Percentiles rank a stretch among this genome's conserved stretches.
These are phyloP conservation scores for Recurvirostra avosetta DNA, from an alignment of 2,113 vertebrate genomes.

Conservation along the genomic window DNA sequence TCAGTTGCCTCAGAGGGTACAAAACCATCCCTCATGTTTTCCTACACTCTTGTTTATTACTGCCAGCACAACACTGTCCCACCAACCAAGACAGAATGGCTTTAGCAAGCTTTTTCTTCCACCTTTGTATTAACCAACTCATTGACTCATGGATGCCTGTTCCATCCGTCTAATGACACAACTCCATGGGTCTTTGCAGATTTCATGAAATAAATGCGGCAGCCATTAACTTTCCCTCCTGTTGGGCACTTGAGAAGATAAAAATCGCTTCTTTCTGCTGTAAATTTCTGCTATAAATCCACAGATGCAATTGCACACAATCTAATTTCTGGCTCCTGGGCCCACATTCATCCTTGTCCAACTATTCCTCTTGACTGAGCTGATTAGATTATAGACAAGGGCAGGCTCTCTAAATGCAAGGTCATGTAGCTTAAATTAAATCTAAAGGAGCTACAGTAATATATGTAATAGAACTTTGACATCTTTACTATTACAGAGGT, in stretches of 20 bases:
- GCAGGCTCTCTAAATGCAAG: slow-evolving; percentile 44
- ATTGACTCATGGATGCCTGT: not conserved
- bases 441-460: slow-evolving; percentile 12
- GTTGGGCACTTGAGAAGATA: not conserved
- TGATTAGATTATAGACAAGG: slow-evolving; percentile 57
- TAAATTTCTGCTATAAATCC: slow-evolving; percentile 59
- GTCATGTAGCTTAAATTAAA: slow-evolving; percentile 53
- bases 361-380: slow-evolving; percentile 43
- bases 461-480: not conserved
- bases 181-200: not conserved
- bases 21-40: not conserved
- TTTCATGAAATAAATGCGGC: slow-evolving; percentile 8
- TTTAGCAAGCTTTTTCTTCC: not conserved
- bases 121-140: not conserved
- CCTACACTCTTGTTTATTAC: not conserved
- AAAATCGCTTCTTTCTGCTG: slow-evolving; percentile 10
- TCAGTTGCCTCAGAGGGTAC: not conserved
- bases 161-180: not conserved
- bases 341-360: slow-evolving; percentile 44
- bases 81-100: not conserved
- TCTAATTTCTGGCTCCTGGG: slow-evolving; percentile 47
- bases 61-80: not conserved
- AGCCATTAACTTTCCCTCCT: slow-evolving; percentile 11
- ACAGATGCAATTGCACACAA: slow-evolving; percentile 43
- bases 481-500: not conserved